Evolutionary conservation across 2,888 invertebrate genomes (phyloP), one percentile per base, ranked within the genome.

Genomic region (Adelognathus sp.): DNA sequence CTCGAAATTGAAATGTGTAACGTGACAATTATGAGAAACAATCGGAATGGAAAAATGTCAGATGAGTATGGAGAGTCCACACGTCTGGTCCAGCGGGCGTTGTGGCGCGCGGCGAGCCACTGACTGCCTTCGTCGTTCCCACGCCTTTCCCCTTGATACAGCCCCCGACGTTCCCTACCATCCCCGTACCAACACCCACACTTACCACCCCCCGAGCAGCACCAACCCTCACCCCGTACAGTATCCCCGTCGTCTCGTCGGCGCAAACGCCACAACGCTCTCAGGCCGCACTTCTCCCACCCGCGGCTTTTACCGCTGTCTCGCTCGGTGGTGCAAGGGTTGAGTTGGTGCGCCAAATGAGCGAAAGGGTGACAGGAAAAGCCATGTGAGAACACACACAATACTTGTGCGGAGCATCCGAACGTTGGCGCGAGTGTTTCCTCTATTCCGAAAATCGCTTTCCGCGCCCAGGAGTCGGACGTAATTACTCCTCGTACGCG

Each of bases 71-170:
- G 54, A 79, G 79, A 81, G 69, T 63, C 44, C 54, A 31, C 46
- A 61, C 52, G 56, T 27, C 31, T 66, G 56, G 76, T 69, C 54
- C 80, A 69, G 81, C 70, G 73, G 80, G 88, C 89, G 86, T 87
- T 88, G 89, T 89, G 90, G 88, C 90, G 90, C 90, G 88, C 89
- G 88, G 86, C 90, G 88, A 88, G 88, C 89, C 89, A 89, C 88
- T 89, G 90, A 90, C 90, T 90, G 87, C 85, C 86, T 88, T 85
- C 84, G 83, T 83, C 86, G 84, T 86, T 87, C 86, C 86, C 86
- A 85, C 86, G 87, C 87, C 87, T 88, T 86, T 85, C 80, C 85
- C 85, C 78, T 77, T 67, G 73, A 50, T 73, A 36, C 79, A 67
- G n/a, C 80, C 72, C 74, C 67, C 61, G 56, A 79, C 79, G 77